Base-by-base conservation (phyloP, 2,113 vertebrate genomes). In the Daboia siamensis region DNA sequence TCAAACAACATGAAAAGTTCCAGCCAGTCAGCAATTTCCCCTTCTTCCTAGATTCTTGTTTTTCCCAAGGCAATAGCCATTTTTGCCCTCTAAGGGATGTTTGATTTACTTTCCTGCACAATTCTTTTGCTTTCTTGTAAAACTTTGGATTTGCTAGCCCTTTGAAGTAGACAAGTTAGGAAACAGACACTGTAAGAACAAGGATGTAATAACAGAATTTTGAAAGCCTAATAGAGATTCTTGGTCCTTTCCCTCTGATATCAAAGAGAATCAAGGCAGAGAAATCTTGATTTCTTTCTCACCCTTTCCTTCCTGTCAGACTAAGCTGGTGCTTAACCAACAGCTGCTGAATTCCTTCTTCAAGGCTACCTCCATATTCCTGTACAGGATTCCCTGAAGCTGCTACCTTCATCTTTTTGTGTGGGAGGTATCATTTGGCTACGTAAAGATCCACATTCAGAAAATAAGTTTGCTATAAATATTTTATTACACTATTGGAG, bases 401-500 rank as follows among this genome's bases (percentile, higher is more conserved):
- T 44, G n/a, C 54, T 88, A 4, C 9, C 10, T 48, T 48, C 84
- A 48, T 12, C 23, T 23, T 86, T 86, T 46, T 86, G 84, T 26
- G 24, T 51, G 46, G 44, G 21, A 26, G 23, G 23, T 51, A 13
- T 24, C 24, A 12, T 86, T 86, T 86, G 84, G 44, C 23, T 4
- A 48, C 12, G 4, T 48, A 86, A 86, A 12, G 24, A 86, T 86
- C 46, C 23, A 39, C 48, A 52, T 29, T 87, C 21, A 51, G 3
- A 52, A 29, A 87, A 87, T 54, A 29, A 87, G 48, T 15, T 51
- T 51, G 51, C 11, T 29, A 20, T 86, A 29, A 52, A 13, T 52
- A 54, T 12, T 20, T 74, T 44, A 69, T 21, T 74, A 55, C 24
- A 33, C 5, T n/a, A 64, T 90, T 94, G 88, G 94, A 87, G 94